phyloP scores from a whole-genome alignment of 1,140 invertebrate species.

The Brachionus manjavacas region DNA sequence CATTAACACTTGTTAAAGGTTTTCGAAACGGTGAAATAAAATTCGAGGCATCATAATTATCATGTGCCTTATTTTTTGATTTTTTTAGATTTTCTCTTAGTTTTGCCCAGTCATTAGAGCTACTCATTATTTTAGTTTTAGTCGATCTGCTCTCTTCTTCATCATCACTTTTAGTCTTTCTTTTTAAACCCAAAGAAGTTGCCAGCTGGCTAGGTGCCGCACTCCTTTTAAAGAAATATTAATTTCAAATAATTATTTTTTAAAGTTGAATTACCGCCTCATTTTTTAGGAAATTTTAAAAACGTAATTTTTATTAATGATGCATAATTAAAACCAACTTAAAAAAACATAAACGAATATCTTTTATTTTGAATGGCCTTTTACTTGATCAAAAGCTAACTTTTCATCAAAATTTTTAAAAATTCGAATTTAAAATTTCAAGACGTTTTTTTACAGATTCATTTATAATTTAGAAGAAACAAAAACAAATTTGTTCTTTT shows the following conservation, averaged over 20 bases:
- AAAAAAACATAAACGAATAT: background rate
- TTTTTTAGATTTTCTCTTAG: slow-evolving; percentile 20
- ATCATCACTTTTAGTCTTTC: slow-evolving; percentile 27
- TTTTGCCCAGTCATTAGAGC: background rate
- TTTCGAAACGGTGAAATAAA: slow-evolving; percentile 40
- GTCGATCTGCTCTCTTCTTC: background rate
- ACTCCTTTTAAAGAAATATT: background rate
- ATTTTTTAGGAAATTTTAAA: background rate
- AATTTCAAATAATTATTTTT: background rate
- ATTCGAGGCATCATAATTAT: slow-evolving; percentile 37
- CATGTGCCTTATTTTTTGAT: background rate
- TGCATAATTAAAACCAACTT: background rate
- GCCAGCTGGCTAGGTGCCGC: slow-evolving; percentile 30
- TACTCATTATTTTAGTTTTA: background rate
- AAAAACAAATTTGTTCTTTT: too few species aligned
- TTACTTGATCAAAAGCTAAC: background rate
- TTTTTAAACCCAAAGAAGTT: background rate
- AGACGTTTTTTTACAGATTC: too few species aligned
- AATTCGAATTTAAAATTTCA: too few species aligned
- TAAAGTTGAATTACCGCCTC: background rate
- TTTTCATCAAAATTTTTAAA: background rate
- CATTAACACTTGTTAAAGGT: background rate
- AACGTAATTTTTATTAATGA: background rate
- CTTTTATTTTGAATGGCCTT: too few species aligned
- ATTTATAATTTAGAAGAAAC: too few species aligned